phyloP scores from a whole-genome alignment of 2,888 invertebrate genomes.

The Orgyia antiqua region DNA sequence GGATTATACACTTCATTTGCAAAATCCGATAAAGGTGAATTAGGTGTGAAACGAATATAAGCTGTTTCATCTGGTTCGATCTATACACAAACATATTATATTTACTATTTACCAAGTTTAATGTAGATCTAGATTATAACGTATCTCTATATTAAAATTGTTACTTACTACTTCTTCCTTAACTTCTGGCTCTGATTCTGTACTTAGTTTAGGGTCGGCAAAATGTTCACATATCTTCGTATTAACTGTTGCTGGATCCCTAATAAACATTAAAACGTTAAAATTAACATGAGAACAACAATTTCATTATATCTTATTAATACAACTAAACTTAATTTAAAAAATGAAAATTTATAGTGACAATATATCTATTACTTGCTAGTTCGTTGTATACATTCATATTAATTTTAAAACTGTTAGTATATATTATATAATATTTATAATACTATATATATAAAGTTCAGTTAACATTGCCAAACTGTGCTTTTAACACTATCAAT shows the following conservation, averaged over 20 bases:
- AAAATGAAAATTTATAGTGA: no score
- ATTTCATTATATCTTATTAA: no score
- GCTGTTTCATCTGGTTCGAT: conserved; percentile 85
- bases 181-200: conserved; percentile 29
- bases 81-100: conserved; percentile 25
- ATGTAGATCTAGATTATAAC: neutral
- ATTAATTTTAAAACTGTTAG: no score
- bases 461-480: no score
- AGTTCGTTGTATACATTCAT: no score
- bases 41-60: conserved; percentile 87
- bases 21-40: conserved; percentile 79
- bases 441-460: no score
- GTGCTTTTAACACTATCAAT: no score
- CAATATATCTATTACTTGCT: no score
- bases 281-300: no score
- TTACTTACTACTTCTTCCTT: conserved; percentile 45
- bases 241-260: conserved; percentile 56
- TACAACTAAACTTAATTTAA: no score
- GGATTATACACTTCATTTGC: conserved; percentile 91
- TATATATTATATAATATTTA: no score
- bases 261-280: conserved; percentile 18
- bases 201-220: conserved; percentile 52
- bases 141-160: neutral
- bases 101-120: neutral
- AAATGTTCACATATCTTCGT: conserved; percentile 64